A percentile compares a stretch with the other conserved stretches of the same genome.
These are phyloP conservation scores for Tapirus indicus DNA, from an alignment of 2,797 vertebrate species.

Conservation along the genomic window DNA sequence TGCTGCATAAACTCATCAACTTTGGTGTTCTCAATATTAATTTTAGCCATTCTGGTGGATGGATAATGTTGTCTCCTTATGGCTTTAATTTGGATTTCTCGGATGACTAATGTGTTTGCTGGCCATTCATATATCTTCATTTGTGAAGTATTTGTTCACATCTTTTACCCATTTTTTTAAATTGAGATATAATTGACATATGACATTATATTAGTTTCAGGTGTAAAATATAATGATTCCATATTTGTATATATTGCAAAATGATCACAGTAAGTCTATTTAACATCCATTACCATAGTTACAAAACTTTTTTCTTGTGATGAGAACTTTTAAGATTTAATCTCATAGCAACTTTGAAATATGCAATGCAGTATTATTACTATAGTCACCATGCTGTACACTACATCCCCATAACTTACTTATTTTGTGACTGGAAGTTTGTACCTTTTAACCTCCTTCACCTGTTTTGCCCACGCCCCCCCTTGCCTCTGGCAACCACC, in stretches of 20 bases:
- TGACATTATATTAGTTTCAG: neutral
- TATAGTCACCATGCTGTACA: neutral
- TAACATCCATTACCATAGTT: neutral
- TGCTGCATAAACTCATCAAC: neutral
- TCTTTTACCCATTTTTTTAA: neutral
- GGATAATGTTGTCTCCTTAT: neutral
- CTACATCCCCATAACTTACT: neutral
- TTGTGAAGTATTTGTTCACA: neutral
- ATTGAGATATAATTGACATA: neutral
- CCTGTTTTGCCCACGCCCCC: neutral
- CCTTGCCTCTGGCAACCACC: neutral
- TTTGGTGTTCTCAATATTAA: neutral
- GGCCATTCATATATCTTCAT: neutral
- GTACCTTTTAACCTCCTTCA: neutral
- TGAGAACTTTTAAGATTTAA: neutral
- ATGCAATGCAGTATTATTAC: neutral
- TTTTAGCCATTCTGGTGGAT: neutral
- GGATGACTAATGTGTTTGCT: neutral
- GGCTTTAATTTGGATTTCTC: slow-evolving; percentile 20
- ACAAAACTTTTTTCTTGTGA: neutral
- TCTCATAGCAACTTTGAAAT: neutral
- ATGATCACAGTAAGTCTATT: neutral
- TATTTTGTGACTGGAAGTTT: neutral
- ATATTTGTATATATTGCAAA: neutral
- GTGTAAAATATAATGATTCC: neutral